A percentile compares a stretch with the other conserved stretches of the same genome.
Evolutionary conservation across 1,140 invertebrate genomes (phyloP).

Genomic region (Gerris buenoi): DNA sequence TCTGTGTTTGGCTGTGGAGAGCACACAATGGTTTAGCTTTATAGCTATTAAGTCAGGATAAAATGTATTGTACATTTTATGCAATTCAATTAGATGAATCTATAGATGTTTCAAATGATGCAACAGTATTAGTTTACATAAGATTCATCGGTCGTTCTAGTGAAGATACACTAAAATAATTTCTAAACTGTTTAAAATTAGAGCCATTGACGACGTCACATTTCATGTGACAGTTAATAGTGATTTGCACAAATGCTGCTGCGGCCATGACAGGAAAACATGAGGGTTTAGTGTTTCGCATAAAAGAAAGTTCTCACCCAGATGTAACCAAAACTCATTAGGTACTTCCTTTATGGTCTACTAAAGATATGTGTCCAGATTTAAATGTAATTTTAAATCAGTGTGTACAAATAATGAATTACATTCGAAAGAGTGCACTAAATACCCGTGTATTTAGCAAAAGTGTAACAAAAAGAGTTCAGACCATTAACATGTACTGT

Average conservation of each 20-base stretch:
- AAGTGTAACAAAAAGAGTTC: background rate
- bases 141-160: background rate
- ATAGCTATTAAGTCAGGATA: no score
- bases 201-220: background rate
- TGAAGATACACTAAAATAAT: background rate
- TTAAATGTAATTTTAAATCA: background rate
- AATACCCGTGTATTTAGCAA: background rate
- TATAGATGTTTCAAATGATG: background rate
- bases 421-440: background rate
- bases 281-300: background rate
- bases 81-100: background rate
- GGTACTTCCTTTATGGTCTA: background rate
- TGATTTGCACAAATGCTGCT: background rate
- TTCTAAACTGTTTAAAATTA: background rate
- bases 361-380: background rate
- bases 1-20: no score
- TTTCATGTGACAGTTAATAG: background rate
- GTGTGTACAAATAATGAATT: background rate
- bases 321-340: background rate
- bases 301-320: background rate
- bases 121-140: background rate
- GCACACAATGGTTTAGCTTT: no score
- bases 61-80: no score
- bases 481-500: background rate
- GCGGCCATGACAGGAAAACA: background rate